Base-by-base conservation (phyloP, 2,113 vertebrate species). In the Dascyllus trimaculatus region DNA sequence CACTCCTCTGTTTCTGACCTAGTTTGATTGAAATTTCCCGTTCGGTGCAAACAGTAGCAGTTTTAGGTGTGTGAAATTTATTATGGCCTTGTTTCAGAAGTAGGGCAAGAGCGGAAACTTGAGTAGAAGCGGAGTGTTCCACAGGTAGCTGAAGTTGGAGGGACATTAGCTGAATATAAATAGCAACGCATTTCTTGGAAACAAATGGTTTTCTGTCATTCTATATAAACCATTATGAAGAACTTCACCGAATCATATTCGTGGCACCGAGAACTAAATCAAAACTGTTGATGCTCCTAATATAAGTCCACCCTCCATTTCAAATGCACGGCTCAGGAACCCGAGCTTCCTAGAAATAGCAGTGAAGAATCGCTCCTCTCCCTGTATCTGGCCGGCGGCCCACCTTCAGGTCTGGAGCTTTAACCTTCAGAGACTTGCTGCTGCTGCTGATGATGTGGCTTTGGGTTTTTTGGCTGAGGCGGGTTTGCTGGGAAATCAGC, bases 401-500 rank as follows among this genome's bases (percentile, higher is more conserved):
- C 85, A 81, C 56, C 77, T 75, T 82, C 70, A 87, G 75, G 82
- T 78, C 85, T 84, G 82, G 26, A 75, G 69, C 32, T 67, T 77
- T 81, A 83, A 89, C 84, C 88, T 86, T 82, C 63, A 60, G 67
- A 84, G 70, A 58, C 80, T 65, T 60, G 65, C n/a, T n/a, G n/a
- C n/a, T n/a, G n/a, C n/a, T 60, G 53, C 71, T 88, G 78, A 78
- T 82, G 85, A 86, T 88, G 78, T 68, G 84, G 82, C 75, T 84
- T n/a, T 48, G 21, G 73, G 72, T 6, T 35, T 35, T 84, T 84
- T 85, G 91, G 85, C 80, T 10, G 68, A 75, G 76, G 61, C 32
- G 62, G 57, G 49, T 32, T 40, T 22, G 52, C 88, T 83, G 80
- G 87, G 84, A 90, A 87, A 78, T 46, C 52, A 79, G 64, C 87